These are phyloP conservation scores for Acrossocheilus wenchowensis DNA, from an alignment of 2,797 vertebrate genomes.

Conservation along the genomic window DNA sequence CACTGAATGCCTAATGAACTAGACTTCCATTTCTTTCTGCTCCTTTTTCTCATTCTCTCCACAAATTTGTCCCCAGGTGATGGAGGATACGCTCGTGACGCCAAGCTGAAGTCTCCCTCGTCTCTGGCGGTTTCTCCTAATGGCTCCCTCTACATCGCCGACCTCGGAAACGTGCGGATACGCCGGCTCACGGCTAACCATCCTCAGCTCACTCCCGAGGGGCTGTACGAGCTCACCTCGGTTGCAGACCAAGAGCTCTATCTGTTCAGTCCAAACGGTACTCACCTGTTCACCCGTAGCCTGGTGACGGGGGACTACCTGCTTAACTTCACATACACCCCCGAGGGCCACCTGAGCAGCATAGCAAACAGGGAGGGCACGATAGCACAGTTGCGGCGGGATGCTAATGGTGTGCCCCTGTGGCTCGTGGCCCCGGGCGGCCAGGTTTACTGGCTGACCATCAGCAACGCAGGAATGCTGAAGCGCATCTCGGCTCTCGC, in stretches of 20 bases:
- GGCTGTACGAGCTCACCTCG: conserved; percentile 84
- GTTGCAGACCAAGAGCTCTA: conserved; percentile 88
- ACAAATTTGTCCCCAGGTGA: conserved; percentile 75
- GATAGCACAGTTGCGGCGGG: conserved; percentile 83
- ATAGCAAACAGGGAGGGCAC: conserved; percentile 82
- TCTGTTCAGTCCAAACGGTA: conserved; percentile 86
- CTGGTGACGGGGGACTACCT: conserved; percentile 87
- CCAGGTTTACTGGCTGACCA: conserved; percentile 89
- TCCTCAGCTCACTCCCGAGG: conserved; percentile 76
- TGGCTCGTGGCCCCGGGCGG: conserved; percentile 87
- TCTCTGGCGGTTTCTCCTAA: conserved; percentile 86
- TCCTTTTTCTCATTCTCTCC: conserved; percentile 1
- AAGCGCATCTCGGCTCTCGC: conserved; percentile 88
- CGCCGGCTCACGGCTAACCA: conserved; percentile 82
- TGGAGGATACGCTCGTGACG: conserved; percentile 87
- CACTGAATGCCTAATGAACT: conserved; percentile 17
- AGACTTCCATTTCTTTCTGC: neutral
- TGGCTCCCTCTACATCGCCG: conserved; percentile 85
- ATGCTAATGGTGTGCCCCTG: conserved; percentile 84
- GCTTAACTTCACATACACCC: conserved; percentile 87
- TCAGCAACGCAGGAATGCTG: conserved; percentile 86
- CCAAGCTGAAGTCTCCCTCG: conserved; percentile 87
- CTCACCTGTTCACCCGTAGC: conserved; percentile 87
- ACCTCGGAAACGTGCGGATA: conserved; percentile 86
- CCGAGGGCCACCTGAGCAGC: conserved; percentile 80